Base-by-base conservation (phyloP, 1,140 invertebrate species). In the Ericerus pela region DNA sequence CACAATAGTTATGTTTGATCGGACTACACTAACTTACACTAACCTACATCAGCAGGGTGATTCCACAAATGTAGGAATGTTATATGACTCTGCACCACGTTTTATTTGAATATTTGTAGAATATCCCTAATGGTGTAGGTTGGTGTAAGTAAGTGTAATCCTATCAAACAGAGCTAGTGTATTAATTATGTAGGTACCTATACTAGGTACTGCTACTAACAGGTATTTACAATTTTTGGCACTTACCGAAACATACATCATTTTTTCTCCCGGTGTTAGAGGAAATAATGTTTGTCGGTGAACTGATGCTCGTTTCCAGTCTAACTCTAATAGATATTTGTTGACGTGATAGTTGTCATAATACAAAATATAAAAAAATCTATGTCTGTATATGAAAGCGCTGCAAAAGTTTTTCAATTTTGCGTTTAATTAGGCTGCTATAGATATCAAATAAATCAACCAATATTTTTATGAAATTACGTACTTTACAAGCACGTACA, bases 301-400 rank as follows among this genome's bases (percentile, higher is more conserved):
- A 14, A 47, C 26, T 8, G 16, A 4, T 10, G 41, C 20, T 22
- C 41, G 41, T 47, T 24, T 20, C 20, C 8, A 10, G 16, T 47
- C 41, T 6, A 47, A 24, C 10, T 47, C 41, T 47, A 47, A 24
- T 8, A 47, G 3, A 24, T 24, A 47, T 47, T 47, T 10, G 41
- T 47, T 47, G 11, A 47, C 14, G 41, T 47, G 41, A 22, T 24
- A 24, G 14, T 47, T 47, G 26, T 47, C 41, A 24, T 22, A 47
- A 20, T 24, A 24, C 22, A 24, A 24, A 10, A 24, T 18, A 47
- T 47, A 47, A 5, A 47, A 22, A 14, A 47, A 47, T 47, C 41
- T 47, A 22, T 47, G 26, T 47, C 41, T 18, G 14, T 47, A 47
- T 10, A 47, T 47, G 16, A 47, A 47, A 47, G 41, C 41, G 10